Evolutionary conservation across 1,140 invertebrate species (phyloP).

Genomic region (Patella vulgata): DNA sequence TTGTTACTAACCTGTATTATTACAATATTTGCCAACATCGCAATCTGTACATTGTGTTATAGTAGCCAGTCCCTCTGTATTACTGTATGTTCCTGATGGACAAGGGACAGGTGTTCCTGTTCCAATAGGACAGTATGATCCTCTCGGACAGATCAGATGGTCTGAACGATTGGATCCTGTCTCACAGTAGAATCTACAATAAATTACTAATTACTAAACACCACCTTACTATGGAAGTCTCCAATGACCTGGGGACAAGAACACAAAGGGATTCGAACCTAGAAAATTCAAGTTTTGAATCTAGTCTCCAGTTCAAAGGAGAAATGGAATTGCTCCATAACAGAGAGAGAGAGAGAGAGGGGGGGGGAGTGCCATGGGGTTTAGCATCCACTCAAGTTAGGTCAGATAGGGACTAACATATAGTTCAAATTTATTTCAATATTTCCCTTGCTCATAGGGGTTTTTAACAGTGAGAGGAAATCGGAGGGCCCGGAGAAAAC

Average conservation of each 20-base stretch:
- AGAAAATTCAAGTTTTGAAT: not conserved
- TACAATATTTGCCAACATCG: constrained; percentile 60
- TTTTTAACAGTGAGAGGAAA: too few species aligned
- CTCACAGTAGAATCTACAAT: constrained; percentile 62
- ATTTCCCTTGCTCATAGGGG: too few species aligned
- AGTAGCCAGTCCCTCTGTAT: constrained; percentile 48
- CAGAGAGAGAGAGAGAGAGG: too few species aligned
- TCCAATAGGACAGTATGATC: constrained; percentile 55
- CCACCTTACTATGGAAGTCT: too few species aligned
- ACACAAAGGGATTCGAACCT: not conserved
- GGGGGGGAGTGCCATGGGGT: too few species aligned
- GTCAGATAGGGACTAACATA: too few species aligned
- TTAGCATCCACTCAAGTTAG: too few species aligned
- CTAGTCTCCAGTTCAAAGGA: not conserved
- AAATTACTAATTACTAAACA: not conserved
- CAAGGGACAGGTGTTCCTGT: constrained; percentile 46
- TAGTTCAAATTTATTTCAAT: too few species aligned
- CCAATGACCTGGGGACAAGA: too few species aligned
- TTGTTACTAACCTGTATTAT: constrained; percentile 56
- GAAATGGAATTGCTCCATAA: not conserved
- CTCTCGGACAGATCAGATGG: constrained; percentile 47
- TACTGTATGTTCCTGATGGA: constrained; percentile 53
- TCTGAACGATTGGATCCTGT: constrained; percentile 48
- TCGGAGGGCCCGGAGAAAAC: too few species aligned
- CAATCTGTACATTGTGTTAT: constrained; percentile 49